phyloP scores from a whole-genome alignment of 1,140 invertebrate species.

The Catajapyx aquilonaris region DNA sequence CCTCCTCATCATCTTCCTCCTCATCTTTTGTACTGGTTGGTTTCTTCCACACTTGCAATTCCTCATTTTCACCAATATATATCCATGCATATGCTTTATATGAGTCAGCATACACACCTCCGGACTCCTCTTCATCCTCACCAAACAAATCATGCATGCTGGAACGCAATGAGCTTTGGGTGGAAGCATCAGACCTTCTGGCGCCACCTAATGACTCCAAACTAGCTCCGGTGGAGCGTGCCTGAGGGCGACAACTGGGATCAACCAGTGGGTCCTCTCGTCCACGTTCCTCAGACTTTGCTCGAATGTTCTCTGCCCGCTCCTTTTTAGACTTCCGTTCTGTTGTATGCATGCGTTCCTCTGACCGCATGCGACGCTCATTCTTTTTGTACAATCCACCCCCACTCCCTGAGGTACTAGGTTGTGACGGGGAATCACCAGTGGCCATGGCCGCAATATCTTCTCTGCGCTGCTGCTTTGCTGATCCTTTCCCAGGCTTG shows the following conservation, averaged over 20 bases:
- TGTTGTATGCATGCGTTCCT: constrained; percentile 26
- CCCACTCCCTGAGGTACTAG: constrained; percentile 7
- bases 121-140: constrained; percentile 16
- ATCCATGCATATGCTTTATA: constrained; percentile 50
- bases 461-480: not conserved
- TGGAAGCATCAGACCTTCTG: constrained; percentile 23
- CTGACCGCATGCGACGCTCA: constrained; percentile 59
- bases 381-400: constrained; percentile 53
- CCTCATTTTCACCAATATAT: constrained; percentile 49
- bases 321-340: constrained; percentile 5
- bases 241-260: constrained; percentile 4
- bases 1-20: constrained; percentile 4
- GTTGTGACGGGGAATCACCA: constrained; percentile 4
- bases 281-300: constrained; percentile 20
- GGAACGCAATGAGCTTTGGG: constrained; percentile 29
- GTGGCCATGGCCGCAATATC: constrained; percentile 5
- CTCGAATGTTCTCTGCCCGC: constrained; percentile 29
- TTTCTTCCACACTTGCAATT: constrained; percentile 41
- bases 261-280: constrained; percentile 5
- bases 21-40: constrained; percentile 19
- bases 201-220: constrained; percentile 44
- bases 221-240: constrained; percentile 39
- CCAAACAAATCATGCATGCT: constrained; percentile 11
- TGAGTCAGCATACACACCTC: constrained; percentile 42
- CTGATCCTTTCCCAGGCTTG: not conserved